Evolutionary conservation across 2,888 invertebrate species (phyloP).

Genomic region (Diaphora mendica): DNA sequence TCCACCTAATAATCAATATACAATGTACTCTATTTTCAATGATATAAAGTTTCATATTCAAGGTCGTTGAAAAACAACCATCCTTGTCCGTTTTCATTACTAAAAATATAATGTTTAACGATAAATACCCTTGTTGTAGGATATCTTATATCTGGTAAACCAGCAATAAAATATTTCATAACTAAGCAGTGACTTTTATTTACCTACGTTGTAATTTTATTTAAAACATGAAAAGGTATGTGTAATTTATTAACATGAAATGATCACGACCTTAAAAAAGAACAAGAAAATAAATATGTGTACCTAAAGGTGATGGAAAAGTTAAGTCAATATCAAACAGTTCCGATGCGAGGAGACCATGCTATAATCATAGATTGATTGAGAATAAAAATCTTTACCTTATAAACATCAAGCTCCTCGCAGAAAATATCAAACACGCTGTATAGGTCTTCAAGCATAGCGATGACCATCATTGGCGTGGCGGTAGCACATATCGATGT

Average conservation of each 20-base stretch:
- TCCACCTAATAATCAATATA: constrained; percentile 89
- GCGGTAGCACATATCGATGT: constrained; percentile 98
- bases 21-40: neutral
- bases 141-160: constrained; percentile 11
- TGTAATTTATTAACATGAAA: neutral
- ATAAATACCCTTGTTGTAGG: constrained; percentile 8
- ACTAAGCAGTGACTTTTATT: constrained; percentile 30
- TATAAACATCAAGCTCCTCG: constrained; percentile 97
- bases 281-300: neutral
- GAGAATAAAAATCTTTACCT: constrained; percentile 85
- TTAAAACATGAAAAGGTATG: constrained; percentile 42
- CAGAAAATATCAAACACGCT: constrained; percentile 97
- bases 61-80: neutral
- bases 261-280: neutral
- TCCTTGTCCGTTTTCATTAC: neutral
- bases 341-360: too few relatives aligned
- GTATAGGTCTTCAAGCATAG: constrained; percentile 97
- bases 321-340: too few relatives aligned
- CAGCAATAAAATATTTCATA: constrained; percentile 33
- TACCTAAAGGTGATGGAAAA: too few relatives aligned
- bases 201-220: constrained; percentile 37
- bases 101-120: neutral
- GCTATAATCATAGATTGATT: too few relatives aligned
- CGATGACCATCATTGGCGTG: constrained; percentile 98
- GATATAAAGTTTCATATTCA: neutral